These are phyloP conservation scores for Lethocerus indicus DNA, from an alignment of 1,140 invertebrate genomes.

Conservation along the genomic window DNA sequence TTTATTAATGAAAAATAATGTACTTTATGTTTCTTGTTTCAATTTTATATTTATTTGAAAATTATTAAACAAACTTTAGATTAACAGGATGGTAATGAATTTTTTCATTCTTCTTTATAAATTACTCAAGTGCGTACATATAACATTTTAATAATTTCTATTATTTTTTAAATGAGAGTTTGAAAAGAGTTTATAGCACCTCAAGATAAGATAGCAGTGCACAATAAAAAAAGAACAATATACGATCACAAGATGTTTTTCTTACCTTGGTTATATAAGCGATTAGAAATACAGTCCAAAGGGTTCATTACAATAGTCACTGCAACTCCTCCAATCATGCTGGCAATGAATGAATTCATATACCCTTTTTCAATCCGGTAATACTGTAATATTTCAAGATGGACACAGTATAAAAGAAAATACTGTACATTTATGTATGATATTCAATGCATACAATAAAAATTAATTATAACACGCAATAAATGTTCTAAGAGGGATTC, in stretches of 20 bases:
- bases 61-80: too few species aligned
- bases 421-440: neutral
- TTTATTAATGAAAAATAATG: too few species aligned
- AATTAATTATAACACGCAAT: neutral
- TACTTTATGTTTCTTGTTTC: too few species aligned
- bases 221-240: too few species aligned
- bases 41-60: too few species aligned
- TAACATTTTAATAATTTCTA: too few species aligned
- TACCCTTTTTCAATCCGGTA: constrained; percentile 21
- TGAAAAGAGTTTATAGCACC: too few species aligned
- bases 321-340: constrained; percentile 57
- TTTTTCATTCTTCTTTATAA: too few species aligned
- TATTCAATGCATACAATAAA: neutral
- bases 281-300: constrained; percentile 75
- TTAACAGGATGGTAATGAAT: too few species aligned
- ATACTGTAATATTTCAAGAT: neutral
- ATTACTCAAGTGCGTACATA: too few species aligned
- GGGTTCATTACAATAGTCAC: constrained; percentile 73
- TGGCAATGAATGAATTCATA: constrained; percentile 50
- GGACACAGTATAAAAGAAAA: neutral
- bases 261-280: constrained; percentile 79
- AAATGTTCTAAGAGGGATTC: neutral
- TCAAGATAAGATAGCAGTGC: too few species aligned
- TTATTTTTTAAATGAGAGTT: too few species aligned
- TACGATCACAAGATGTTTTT: neutral